Evolutionary conservation across 2,888 invertebrate species (phyloP).

Genomic region (Mystacides longicornis): DNA sequence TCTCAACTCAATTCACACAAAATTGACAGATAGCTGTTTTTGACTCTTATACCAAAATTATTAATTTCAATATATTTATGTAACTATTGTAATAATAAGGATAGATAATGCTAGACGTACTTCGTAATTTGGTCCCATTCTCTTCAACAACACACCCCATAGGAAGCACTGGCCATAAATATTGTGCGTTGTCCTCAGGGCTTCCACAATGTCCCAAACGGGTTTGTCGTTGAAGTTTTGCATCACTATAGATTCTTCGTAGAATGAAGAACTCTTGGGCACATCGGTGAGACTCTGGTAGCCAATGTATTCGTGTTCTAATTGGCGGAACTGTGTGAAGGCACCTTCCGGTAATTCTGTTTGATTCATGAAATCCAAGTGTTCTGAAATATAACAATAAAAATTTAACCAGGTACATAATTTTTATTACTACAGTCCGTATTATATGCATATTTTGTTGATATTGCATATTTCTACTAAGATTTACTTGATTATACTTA

Average conservation of each 20-base stretch:
- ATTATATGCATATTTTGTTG: no score
- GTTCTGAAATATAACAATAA: constrained; percentile 55
- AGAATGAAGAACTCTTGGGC: constrained; percentile 69
- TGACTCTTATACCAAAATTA: no score
- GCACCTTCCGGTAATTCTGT: constrained; percentile 64
- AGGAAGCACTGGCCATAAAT: constrained; percentile 76
- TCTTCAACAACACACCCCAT: constrained; percentile 71
- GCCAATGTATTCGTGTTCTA: constrained; percentile 86
- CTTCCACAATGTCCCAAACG: constrained; percentile 67
- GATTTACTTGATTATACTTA: no score
- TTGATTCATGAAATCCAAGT: constrained; percentile 93
- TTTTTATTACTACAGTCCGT: no score
- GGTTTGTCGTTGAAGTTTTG: constrained; percentile 57
- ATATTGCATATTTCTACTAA: no score
- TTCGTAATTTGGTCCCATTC: constrained; percentile 75
- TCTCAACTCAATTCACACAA: no score
- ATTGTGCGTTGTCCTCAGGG: constrained; percentile 60
- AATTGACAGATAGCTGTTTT: no score
- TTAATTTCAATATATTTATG: no score
- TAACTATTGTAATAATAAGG: constrained; percentile 28
- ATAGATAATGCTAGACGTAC: constrained; percentile 47
- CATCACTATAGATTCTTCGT: constrained; percentile 53
- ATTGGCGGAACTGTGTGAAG: constrained; percentile 79
- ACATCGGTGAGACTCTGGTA: constrained; percentile 95
- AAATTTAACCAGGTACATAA: no score